Evolutionary conservation across 2,888 invertebrate species (phyloP).

Genomic region (Taenaris catops): DNA sequence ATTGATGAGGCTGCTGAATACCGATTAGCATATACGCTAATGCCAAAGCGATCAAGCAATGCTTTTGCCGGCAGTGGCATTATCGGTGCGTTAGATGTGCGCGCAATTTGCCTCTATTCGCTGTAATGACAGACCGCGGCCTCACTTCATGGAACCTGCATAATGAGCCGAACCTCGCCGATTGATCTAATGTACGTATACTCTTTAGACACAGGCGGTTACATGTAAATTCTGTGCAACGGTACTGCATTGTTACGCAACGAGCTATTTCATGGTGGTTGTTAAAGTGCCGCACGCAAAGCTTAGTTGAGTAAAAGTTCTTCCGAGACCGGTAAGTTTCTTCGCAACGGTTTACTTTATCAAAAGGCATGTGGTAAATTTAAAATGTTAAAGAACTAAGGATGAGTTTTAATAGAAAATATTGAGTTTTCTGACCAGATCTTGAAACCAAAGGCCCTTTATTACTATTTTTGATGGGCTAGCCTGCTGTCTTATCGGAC

Average conservation of each 20-base stretch:
- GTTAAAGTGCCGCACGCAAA: too few relatives aligned
- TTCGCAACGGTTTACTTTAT: too few relatives aligned
- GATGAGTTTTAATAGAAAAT: too few relatives aligned
- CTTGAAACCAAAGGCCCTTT: too few relatives aligned
- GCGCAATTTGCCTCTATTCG: conserved; percentile 77
- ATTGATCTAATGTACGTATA: conserved; percentile 40
- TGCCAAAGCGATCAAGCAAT: conserved; percentile 47
- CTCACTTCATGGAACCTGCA: conserved; percentile 53
- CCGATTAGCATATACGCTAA: conserved; percentile 54
- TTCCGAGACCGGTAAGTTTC: too few relatives aligned
- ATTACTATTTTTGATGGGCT: too few relatives aligned
- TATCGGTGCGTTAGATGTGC: conserved; percentile 67
- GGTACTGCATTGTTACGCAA: conserved; percentile 6
- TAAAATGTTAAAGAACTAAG: too few relatives aligned
- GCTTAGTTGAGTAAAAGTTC: too few relatives aligned
- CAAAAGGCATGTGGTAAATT: too few relatives aligned
- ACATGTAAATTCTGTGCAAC: conserved; percentile 9
- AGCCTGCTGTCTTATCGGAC: too few relatives aligned
- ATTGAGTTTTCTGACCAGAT: too few relatives aligned
- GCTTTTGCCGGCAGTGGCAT: conserved; percentile 58
- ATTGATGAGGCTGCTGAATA: conserved; percentile 21
- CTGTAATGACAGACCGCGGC: conserved; percentile 71
- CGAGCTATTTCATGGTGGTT: too few relatives aligned
- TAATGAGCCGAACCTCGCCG: conserved; percentile 68
- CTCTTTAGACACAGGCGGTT: conserved; percentile 9